These are phyloP conservation scores for Noctua janthe DNA, from an alignment of 2,888 invertebrate species.

Conservation along the genomic window DNA sequence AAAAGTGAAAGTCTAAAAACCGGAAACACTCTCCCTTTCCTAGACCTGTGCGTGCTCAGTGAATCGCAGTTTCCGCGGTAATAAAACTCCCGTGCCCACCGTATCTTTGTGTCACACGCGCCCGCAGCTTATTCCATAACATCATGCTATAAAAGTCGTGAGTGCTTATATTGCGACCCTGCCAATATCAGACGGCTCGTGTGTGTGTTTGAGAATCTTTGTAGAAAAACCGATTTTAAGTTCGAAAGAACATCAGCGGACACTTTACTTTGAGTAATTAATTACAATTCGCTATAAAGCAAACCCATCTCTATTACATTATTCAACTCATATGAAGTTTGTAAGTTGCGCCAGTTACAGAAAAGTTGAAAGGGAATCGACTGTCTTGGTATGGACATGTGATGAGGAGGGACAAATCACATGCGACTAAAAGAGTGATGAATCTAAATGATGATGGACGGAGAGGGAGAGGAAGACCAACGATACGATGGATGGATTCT, in stretches of 20 bases:
- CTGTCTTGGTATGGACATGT: too few relatives aligned
- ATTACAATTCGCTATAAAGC: too few relatives aligned
- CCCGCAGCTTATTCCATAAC: slow-evolving; percentile 45
- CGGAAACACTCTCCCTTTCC: slow-evolving; percentile 23
- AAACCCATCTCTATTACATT: too few relatives aligned
- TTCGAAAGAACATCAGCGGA: not conserved
- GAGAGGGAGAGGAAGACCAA: too few relatives aligned
- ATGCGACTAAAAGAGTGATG: too few relatives aligned
- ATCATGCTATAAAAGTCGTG: not conserved
- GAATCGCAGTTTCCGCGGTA: slow-evolving; percentile 76
- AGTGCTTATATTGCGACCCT: not conserved
- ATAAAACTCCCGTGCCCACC: slow-evolving; percentile 68
- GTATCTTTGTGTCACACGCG: slow-evolving; percentile 72
- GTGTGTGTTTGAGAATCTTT: not conserved
- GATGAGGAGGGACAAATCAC: too few relatives aligned
- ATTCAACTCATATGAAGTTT: too few relatives aligned
- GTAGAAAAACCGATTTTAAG: not conserved
- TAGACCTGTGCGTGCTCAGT: slow-evolving; percentile 67
- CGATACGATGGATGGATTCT: too few relatives aligned
- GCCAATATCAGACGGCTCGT: not conserved
- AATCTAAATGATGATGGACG: too few relatives aligned
- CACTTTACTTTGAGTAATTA: too few relatives aligned
- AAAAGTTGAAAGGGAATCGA: too few relatives aligned
- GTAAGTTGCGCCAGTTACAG: too few relatives aligned
- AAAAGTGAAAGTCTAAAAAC: not conserved